Conservation (phyloP, 1,140 invertebrate genomes). For the Plectrocnemia conspersa region DNA sequence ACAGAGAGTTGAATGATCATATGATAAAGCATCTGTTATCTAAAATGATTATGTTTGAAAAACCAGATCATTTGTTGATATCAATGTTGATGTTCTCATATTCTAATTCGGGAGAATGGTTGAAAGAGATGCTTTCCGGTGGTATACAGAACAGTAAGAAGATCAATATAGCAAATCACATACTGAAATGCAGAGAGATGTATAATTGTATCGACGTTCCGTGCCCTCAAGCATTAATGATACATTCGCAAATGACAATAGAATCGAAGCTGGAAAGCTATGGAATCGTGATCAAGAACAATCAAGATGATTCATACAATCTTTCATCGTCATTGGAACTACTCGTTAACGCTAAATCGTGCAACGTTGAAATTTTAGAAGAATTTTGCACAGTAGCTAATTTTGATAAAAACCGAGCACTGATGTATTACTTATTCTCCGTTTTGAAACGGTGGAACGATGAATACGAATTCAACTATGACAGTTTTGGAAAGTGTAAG, state of each 20-base stretch:
- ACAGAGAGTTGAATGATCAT: conserved; percentile 18
- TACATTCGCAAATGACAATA: conserved; percentile 29
- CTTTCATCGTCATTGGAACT: conserved; percentile 23
- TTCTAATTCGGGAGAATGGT: conserved; percentile 20
- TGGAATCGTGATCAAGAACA: conserved; percentile 28
- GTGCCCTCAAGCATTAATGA: conserved; percentile 25
- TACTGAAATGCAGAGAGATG: conserved; percentile 29
- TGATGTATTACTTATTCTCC: conserved; percentile 47
- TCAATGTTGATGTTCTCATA: conserved; percentile 29
- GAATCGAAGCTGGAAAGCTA: conserved; percentile 28
- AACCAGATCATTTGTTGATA: conserved; percentile 29
- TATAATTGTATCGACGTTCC: conserved; percentile 25
- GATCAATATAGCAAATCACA: conserved; percentile 27
- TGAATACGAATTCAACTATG: conserved; percentile 42
- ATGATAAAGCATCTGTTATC: conserved; percentile 19
- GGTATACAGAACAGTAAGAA: conserved; percentile 15
- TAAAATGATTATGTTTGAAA: conserved; percentile 27
- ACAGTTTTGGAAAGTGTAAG: conserved; percentile 40
- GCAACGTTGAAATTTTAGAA: conserved; percentile 25
- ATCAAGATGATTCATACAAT: conserved; percentile 20
- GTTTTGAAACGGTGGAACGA: conserved; percentile 45
- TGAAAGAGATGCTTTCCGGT: conserved; percentile 19
- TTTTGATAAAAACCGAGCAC: conserved; percentile 43
- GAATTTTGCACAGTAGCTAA: conserved; percentile 45
- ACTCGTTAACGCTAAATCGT: conserved; percentile 24